Conservation (phyloP, 2,888 invertebrate genomes). For the Nebria brevicollis region DNA sequence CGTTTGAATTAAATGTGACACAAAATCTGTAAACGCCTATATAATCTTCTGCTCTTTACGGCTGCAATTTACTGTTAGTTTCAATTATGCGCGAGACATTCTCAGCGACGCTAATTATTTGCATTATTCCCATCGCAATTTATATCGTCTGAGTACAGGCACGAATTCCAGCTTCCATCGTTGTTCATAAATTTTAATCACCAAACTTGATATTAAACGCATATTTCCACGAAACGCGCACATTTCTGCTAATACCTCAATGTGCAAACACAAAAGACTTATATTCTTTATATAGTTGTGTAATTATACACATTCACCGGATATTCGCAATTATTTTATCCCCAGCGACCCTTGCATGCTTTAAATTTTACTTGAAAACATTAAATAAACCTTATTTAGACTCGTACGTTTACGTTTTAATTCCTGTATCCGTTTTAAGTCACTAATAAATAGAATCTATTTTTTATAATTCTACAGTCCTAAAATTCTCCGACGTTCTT, state of each 20-base stretch:
- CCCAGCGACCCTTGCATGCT: not conserved
- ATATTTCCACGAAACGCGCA: slow-evolving; percentile 1
- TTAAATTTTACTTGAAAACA: not conserved
- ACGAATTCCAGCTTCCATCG: slow-evolving; percentile 21
- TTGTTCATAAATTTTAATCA: slow-evolving; percentile 37
- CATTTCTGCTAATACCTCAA: not conserved
- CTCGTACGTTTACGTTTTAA: too few relatives aligned
- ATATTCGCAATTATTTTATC: slow-evolving; percentile 9
- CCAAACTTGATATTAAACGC: slow-evolving; percentile 18
- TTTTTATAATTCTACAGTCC: too few relatives aligned
- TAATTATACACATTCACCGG: slow-evolving; percentile 13
- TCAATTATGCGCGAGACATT: slow-evolving; percentile 29
- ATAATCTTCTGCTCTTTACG: not conserved
- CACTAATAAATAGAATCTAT: too few relatives aligned
- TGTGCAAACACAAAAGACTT: slow-evolving; percentile 18
- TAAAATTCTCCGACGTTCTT: too few relatives aligned
- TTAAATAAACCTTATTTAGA: not conserved
- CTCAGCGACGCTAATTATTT: slow-evolving; percentile 33
- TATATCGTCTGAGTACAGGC: slow-evolving; percentile 3
- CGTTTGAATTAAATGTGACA: not conserved
- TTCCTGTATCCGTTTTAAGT: too few relatives aligned
- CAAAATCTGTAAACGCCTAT: not conserved
- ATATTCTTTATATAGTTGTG: not conserved
- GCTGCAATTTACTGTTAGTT: slow-evolving; percentile 20
- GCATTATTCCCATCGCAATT: slow-evolving; percentile 39